These are phyloP conservation scores for Melanostoma scalare DNA, from an alignment of 2,888 invertebrate species.

Conservation along the genomic window DNA sequence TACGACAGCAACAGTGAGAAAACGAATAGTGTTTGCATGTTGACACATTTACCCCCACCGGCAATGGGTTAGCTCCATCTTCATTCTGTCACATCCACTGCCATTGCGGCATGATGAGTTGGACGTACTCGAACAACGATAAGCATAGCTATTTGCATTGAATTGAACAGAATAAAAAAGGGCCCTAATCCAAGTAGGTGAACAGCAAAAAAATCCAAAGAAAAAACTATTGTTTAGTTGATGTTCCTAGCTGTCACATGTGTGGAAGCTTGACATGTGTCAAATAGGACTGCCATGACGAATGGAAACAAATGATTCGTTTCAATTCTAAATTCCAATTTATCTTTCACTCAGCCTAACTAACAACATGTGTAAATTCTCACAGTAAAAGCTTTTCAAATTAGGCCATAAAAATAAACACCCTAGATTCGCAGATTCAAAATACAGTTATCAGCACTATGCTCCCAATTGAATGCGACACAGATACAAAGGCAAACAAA, in stretches of 20 bases:
- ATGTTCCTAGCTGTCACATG: slow-evolving; percentile 37
- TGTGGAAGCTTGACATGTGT: slow-evolving; percentile 26
- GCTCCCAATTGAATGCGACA: slow-evolving; percentile 67
- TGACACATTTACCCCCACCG: slow-evolving; percentile 63
- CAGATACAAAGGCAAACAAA: slow-evolving; percentile 56
- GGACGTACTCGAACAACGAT: slow-evolving; percentile 40
- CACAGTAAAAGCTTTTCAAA: slow-evolving; percentile 27
- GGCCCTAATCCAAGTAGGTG: not conserved
- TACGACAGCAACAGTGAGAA: slow-evolving; percentile 36
- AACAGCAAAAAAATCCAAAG: too few relatives aligned
- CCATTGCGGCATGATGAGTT: slow-evolving; percentile 53
- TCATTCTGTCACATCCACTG: slow-evolving; percentile 59
- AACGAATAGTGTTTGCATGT: slow-evolving; percentile 50
- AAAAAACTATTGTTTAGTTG: slow-evolving; percentile 15
- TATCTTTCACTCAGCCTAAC: slow-evolving; percentile 16
- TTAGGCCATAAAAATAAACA: slow-evolving; percentile 56
- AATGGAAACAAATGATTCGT: not conserved
- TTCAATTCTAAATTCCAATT: slow-evolving; percentile 30
- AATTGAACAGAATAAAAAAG: slow-evolving; percentile 5
- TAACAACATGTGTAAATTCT: slow-evolving; percentile 13
- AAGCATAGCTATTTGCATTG: slow-evolving; percentile 51
- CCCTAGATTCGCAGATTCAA: slow-evolving; percentile 24
- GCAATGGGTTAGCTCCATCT: slow-evolving; percentile 67
- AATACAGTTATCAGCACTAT: slow-evolving; percentile 53
- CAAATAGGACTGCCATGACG: not conserved